phyloP scores from a whole-genome alignment of 2,888 invertebrate species.

The Julus scandinavius region DNA sequence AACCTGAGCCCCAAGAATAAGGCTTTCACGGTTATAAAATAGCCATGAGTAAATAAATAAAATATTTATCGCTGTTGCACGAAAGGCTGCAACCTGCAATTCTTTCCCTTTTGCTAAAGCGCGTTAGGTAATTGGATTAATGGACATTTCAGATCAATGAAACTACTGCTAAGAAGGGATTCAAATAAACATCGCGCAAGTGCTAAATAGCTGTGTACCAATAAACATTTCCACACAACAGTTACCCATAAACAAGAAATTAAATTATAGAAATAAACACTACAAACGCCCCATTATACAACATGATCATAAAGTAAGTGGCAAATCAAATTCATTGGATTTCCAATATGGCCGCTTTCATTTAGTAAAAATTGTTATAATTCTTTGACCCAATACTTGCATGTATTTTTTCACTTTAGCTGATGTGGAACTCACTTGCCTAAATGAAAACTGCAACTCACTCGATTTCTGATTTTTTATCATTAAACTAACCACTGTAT shows the following conservation, averaged over 20 bases:
- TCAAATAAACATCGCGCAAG: background rate
- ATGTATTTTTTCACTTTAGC: too few relatives aligned
- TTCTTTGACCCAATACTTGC: too few relatives aligned
- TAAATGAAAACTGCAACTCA: too few relatives aligned
- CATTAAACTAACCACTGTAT: background rate
- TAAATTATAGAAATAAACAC: constrained; percentile 4
- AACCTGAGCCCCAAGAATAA: constrained; percentile 30
- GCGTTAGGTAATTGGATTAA: constrained; percentile 29
- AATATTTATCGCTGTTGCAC: constrained; percentile 38
- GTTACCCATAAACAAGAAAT: background rate
- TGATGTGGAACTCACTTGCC: too few relatives aligned
- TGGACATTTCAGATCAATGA: constrained; percentile 19
- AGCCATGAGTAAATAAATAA: constrained; percentile 39
- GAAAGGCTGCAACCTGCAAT: constrained; percentile 28
- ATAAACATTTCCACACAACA: background rate
- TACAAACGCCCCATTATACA: background rate
- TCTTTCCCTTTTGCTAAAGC: constrained; percentile 2
- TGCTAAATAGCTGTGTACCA: background rate
- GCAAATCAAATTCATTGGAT: too few relatives aligned
- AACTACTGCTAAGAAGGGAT: constrained; percentile 6
- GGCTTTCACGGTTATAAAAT: constrained; percentile 42
- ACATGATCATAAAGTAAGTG: background rate
- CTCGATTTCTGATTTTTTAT: too few relatives aligned
- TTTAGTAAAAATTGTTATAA: too few relatives aligned
- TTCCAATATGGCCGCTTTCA: too few relatives aligned